These are phyloP conservation scores for Mactromeris polynyma DNA, from an alignment of 2,888 invertebrate species.

Conservation along the genomic window DNA sequence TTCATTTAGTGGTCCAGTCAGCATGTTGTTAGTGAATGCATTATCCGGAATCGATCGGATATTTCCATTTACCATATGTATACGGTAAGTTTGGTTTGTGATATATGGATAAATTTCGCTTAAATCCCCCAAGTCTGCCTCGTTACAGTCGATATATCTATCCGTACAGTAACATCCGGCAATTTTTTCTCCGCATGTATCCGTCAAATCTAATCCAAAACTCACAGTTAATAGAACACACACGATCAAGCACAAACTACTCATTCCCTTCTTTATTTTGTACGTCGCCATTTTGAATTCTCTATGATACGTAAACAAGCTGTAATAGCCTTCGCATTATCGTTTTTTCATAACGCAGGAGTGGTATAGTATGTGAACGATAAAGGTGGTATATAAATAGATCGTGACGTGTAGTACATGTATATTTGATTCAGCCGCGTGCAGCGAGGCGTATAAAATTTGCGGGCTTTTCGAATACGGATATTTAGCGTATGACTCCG, in stretches of 20 bases:
- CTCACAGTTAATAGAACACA: not conserved
- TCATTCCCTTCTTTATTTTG: not conserved
- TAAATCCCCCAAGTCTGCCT: constrained; percentile 40
- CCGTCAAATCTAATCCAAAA: constrained; percentile 19
- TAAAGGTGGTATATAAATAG: not conserved
- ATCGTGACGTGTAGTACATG: not conserved
- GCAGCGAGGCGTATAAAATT: not conserved
- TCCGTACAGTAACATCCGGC: constrained; percentile 54
- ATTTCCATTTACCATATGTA: constrained; percentile 43
- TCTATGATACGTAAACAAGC: not conserved
- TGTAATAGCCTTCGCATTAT: not conserved
- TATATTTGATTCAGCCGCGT: not conserved
- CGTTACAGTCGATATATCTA: constrained; percentile 39
- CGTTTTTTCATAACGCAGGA: not conserved
- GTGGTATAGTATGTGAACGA: not conserved
- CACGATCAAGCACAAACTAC: not conserved
- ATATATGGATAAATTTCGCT: constrained; percentile 44
- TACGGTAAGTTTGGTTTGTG: constrained; percentile 31
- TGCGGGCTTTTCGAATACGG: not conserved
- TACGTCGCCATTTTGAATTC: constrained; percentile 31
- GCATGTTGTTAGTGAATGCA: constrained; percentile 3
- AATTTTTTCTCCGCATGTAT: constrained; percentile 13
- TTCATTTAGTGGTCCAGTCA: constrained; percentile 23
- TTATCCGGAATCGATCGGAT: constrained; percentile 41
- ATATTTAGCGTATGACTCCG: too few species aligned